Conservation (phyloP, 2,797 vertebrate species). For the Stomatorhinus walkeri region DNA sequence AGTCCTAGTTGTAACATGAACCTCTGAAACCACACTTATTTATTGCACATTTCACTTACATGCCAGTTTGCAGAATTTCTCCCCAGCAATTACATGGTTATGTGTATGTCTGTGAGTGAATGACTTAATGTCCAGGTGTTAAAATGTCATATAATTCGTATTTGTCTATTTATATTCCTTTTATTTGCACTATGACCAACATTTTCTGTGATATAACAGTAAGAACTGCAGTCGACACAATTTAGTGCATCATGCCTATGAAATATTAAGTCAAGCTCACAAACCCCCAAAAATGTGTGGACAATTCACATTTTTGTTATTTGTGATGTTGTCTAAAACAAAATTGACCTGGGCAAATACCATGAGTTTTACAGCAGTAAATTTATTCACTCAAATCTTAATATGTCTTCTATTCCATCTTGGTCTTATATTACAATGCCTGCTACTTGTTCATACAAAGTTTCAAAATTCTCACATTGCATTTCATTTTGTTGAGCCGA, state of each 20-base stretch:
- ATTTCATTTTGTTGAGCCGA: neutral
- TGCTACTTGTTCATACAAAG: neutral
- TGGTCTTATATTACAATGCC: neutral
- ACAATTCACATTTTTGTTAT: neutral
- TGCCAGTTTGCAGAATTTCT: neutral
- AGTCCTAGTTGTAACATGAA: neutral
- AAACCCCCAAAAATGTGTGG: neutral
- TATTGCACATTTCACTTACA: neutral
- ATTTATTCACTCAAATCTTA: neutral
- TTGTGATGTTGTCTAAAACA: neutral
- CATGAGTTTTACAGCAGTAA: neutral
- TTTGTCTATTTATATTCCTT: neutral
- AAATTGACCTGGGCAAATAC: neutral
- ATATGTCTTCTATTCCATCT: neutral
- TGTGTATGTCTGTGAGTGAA: neutral
- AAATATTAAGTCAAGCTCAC: neutral
- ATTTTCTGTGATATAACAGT: neutral
- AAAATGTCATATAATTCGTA: neutral
- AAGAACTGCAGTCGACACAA: neutral
- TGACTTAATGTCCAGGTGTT: neutral
- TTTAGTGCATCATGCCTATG: neutral
- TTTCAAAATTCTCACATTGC: neutral
- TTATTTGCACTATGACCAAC: neutral
- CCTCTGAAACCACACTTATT: neutral
- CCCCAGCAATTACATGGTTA: neutral